Base-by-base conservation (phyloP, 2,888 invertebrate genomes). In the Punctoribates punctum region DNA sequence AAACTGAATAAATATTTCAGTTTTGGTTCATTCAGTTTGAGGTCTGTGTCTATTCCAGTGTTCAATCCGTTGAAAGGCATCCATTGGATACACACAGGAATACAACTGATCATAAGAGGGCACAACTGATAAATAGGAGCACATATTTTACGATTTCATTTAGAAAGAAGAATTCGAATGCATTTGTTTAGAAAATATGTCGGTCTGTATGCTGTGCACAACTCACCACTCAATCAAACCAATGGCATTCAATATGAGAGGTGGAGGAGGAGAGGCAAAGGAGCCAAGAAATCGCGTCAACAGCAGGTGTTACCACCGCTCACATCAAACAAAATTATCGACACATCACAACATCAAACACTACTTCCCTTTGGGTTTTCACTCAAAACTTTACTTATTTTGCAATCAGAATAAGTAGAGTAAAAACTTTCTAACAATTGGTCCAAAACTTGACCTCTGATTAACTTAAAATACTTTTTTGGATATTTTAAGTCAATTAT, bases 221-320 rank as follows among this genome's bases (percentile, higher is more conserved):
- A n/a, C 51, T 51, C n/a, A 51, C 20, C 60, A 60, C 65, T 65
- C 65, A 29, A 65, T 65, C 65, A 65, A 34, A 34, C 34, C 5
- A 34, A 34, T 34, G 34, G 34, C 34, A 34, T 34, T 34, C 34
- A 34, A 34, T 34, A 34, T n/a, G 34, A 8, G 34, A 34, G 34
- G 34, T 34, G 25, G 25, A 25, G 17, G 6, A 23, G 25, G 27
- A 25, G 34, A 27, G 25, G 23, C 17, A 29, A 25, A 65, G 65
- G 29, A 34, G 34, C 34, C 29, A 34, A 65, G 65, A 29, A 65
- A 65, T 65, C 27, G 65, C 23, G 65, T 65, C 65, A 65, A 25
- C 65, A 65, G 65, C 65, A 65, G 65, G 65, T 65, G 65, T 65
- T 65, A n/a, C 65, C 65, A 29, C 65, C 65, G 65, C 34, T 65